Evolutionary conservation across 2,888 invertebrate species (phyloP), one percentile per base, ranked within the genome.

Genomic region (Clunio marinus): DNA sequence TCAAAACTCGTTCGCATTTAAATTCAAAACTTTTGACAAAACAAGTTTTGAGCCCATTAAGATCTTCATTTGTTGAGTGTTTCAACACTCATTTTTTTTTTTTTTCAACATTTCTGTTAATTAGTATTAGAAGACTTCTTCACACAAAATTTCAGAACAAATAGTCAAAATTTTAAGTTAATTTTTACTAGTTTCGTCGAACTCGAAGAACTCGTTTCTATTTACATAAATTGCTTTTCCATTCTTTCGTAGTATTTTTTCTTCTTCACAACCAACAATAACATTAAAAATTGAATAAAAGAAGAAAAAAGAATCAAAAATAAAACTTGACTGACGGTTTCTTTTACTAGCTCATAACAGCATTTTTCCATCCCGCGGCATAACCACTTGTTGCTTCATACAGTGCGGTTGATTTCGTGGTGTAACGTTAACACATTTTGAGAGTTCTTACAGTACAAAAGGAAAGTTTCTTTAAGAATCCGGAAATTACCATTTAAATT

Each of bases 401-500:
- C 10, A 3, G 51, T 51, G 17, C 51, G 51, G 51, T 7, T n/a
- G n/a, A n/a, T n/a, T n/a, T 20, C 51, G 51, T 22, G 51, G 3
- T 17, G 17, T 17, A 20, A 7, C 10, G n/a, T 51, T 5, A 17
- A 2, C 7, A 51, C 20, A 17, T 20, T 51, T 51, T 22, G n/a
- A n/a, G n/a, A n/a, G n/a, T n/a, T n/a, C 32, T 32, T 32, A 7
- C 10, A 10, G 5, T 10, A 10, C 15, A 3, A 45, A 45, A 45
- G 45, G n/a, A 17, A 17, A 2, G 51, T 5, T 17, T n/a, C 17
- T 51, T 57, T 27, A 27, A 27, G 13, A 20, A 27, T 57, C 25
- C 57, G 51, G 51, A 51, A 51, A 20, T 17, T 51, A 51, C 17
- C 51, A 17, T n/a, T n/a, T n/a, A n/a, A n/a, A n/a, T n/a, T n/a